These are phyloP conservation scores for Pycnonotus jocosus DNA, from an alignment of 2,113 vertebrate genomes.

Conservation along the genomic window DNA sequence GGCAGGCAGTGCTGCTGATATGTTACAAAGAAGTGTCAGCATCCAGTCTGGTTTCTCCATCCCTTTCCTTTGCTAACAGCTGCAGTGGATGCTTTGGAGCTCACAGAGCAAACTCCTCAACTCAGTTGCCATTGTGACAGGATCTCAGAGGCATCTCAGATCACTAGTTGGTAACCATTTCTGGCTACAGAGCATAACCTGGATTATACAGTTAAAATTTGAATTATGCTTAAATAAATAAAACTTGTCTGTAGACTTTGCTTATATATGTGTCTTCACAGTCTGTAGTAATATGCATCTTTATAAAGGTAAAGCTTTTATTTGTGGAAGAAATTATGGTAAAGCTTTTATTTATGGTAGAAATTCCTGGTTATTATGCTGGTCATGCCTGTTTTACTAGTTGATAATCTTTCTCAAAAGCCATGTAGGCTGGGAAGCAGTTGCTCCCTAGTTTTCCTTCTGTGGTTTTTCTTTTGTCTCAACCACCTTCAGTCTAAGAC, in stretches of 20 bases:
- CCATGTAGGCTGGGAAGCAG: rapidly evolving
- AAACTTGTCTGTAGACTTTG: not conserved
- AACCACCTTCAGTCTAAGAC: not conserved
- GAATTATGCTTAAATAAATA: not conserved
- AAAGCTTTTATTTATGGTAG: not conserved
- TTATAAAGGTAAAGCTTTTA: not conserved
- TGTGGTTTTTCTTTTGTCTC: not conserved
- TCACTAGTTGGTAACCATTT: not conserved
- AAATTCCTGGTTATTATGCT: not conserved
- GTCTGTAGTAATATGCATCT: not conserved
- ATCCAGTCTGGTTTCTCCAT: not conserved
- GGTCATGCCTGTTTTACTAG: not conserved
- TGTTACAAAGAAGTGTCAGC: not conserved
- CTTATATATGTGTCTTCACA: not conserved
- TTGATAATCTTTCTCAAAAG: not conserved
- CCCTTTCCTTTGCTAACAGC: not conserved
- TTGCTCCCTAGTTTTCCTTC: not conserved
- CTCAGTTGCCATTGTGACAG: not conserved
- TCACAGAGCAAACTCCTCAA: not conserved
- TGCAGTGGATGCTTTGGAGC: not conserved
- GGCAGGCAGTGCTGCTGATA: not conserved
- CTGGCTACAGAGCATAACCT: not conserved
- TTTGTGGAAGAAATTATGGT: not conserved
- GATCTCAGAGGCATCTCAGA: not conserved
- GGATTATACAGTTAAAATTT: not conserved